Evolutionary conservation across 2,797 vertebrate species (phyloP), one percentile per base, ranked within the genome.

Genomic region (Lagodon rhomboides): DNA sequence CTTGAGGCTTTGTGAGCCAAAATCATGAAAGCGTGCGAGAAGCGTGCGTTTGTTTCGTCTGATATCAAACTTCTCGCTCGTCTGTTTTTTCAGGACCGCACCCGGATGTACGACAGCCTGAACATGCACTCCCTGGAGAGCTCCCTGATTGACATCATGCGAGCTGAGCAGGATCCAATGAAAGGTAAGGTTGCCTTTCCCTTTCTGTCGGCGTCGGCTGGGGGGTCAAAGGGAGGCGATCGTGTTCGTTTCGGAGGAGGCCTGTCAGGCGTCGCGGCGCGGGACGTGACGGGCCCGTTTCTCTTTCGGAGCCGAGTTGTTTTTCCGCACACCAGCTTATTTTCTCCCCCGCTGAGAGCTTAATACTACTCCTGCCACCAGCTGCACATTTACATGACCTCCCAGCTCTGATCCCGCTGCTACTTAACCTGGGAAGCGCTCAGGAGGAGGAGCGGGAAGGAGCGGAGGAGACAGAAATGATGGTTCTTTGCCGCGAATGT

Each of bases 101-200:
- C 96, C 94, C 95, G 98, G 94, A 97, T 99, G 97, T 98, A 98
- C 83, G 98, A 99, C 96, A 98, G 97, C 88, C 96, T 99, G 94
- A 99, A 99, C 96, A 99, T 99, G 98, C 97, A 98, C 95, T 99
- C 98, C 70, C 93, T 99, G 96, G 98, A 99, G 95, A 99, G 97
- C 92, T 99, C 98, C 55, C 97, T 99, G 91, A 99, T 99, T 85
- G 98, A 99, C 95, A 99, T 99, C 95, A 99, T 99, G 97, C 96
- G 98, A 92, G 98, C 98, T 46, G 98, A 99, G 87, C 98, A 99
- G 90, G 98, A 99, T 94, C 98, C 98, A 30, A 95, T 99, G 92
- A 99, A 99, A 95, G 97, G 98, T 99, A 94, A 94, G 96, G 91
- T 3, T 34, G 56, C 68, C 76, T 79, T 85, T 84, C 84, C 54